phyloP scores from a whole-genome alignment of 2,888 invertebrate species.

The Brachyptera risi region DNA sequence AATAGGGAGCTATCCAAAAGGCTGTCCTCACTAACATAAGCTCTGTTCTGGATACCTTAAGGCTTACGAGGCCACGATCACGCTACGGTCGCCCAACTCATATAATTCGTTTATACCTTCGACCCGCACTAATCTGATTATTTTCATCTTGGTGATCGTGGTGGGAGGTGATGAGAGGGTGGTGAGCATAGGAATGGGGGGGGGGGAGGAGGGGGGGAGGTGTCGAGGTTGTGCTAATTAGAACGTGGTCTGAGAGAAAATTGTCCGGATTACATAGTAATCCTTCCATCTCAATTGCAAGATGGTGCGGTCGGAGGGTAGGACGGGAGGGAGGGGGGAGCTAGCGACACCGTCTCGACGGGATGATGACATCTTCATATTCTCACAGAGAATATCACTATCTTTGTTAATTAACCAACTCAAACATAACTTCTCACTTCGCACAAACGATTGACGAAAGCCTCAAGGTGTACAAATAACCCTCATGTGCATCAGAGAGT shows the following conservation, averaged over 20 bases:
- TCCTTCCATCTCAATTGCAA: not conserved
- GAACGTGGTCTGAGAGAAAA: conserved; percentile 9
- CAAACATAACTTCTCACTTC: not conserved
- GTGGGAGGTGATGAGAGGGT: not conserved
- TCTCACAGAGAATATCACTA: not conserved
- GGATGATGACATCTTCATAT: not conserved
- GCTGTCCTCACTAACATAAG: too few relatives aligned
- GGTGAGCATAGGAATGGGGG: not conserved
- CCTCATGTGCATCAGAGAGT: too few relatives aligned
- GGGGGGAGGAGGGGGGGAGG: not conserved
- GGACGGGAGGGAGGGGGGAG: not conserved
- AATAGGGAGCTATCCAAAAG: too few relatives aligned
- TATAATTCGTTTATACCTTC: too few relatives aligned
- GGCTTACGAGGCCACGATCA: too few relatives aligned
- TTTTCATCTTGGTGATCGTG: conserved; percentile 11
- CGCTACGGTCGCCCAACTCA: too few relatives aligned
- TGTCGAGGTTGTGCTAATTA: not conserved
- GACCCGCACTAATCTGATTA: conserved; percentile 4
- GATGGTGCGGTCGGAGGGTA: not conserved
- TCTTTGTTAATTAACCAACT: not conserved
- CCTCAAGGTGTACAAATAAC: too few relatives aligned
- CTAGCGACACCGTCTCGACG: not conserved
- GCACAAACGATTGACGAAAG: not conserved
- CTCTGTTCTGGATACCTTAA: too few relatives aligned
- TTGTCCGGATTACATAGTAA: conserved; percentile 4